A percentile compares a stretch with the other conserved stretches of the same genome.
phyloP scores from a whole-genome alignment of 2,113 vertebrate species.

The Orthonyx spaldingii region DNA sequence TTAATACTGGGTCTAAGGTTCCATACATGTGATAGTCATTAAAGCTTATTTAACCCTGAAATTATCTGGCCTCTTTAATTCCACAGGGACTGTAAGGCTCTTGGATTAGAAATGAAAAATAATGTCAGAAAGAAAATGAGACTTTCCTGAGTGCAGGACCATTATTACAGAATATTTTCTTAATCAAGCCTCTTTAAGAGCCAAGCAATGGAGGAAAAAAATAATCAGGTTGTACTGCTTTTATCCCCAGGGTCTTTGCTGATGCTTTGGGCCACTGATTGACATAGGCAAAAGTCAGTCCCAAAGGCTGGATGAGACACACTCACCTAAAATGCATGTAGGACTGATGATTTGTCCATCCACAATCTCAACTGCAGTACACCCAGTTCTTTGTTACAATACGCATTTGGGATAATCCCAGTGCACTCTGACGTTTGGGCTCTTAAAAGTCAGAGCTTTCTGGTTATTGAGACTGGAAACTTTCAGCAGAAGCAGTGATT shows the following conservation, averaged over 20 bases:
- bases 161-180: constrained; percentile 64
- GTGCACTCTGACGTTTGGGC: constrained; percentile 23
- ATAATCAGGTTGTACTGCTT: neutral
- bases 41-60: constrained; percentile 82
- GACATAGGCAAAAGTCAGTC: neutral
- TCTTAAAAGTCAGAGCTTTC: constrained; percentile 51
- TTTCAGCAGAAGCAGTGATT: constrained; percentile 58
- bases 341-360: neutral
- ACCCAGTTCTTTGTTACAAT: constrained; percentile 33
- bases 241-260: neutral
- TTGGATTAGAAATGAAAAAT: constrained; percentile 75
- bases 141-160: constrained; percentile 43
- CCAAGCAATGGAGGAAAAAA: neutral
- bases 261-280: neutral
- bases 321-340: neutral
- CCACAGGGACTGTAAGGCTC: constrained; percentile 60
- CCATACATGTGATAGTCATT: constrained; percentile 83
- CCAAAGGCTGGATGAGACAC: neutral
- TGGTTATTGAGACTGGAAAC: constrained; percentile 52
- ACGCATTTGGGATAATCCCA: constrained; percentile 40
- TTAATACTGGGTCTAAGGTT: constrained; percentile 76
- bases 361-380: neutral
- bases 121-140: constrained; percentile 69
- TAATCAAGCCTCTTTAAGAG: constrained; percentile 32
- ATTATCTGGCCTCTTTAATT: constrained; percentile 75